These are phyloP conservation scores for Strongylocentrotus purpuratus DNA, from an alignment of 35 echinoderm and acorn worm genomes.

Conservation along the genomic window DNA sequence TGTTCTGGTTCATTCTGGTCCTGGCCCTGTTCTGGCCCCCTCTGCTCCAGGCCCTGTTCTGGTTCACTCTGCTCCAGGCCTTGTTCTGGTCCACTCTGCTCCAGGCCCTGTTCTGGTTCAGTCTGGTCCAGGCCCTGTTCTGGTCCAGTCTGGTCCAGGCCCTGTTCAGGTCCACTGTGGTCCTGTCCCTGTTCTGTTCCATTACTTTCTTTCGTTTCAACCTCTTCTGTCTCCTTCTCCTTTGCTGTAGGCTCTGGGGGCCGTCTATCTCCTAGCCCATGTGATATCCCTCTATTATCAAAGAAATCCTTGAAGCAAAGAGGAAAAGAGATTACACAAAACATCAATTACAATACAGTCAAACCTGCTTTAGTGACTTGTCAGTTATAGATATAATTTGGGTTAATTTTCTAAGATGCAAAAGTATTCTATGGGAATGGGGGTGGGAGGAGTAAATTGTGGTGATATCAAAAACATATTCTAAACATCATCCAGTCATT, in stretches of 20 bases:
- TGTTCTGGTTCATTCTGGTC: neutral
- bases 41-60: neutral
- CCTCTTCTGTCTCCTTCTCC: constrained; percentile 19
- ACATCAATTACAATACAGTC: too few relatives aligned
- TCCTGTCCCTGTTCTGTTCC: constrained; percentile 34
- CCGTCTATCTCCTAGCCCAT: neutral
- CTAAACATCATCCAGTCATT: neutral
- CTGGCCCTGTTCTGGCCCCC: neutral
- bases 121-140: neutral
- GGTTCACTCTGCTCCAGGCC: neutral
- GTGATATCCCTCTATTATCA: neutral
- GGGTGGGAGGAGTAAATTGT: too few relatives aligned
- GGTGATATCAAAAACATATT: neutral
- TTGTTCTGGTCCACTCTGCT: neutral
- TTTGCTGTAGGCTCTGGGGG: neutral
- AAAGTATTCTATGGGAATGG: too few relatives aligned
- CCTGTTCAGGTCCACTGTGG: neutral
- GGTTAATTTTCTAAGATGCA: too few relatives aligned
- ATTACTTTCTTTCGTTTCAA: constrained; percentile 18
- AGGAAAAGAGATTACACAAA: neutral
- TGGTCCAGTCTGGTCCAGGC: neutral
- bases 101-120: neutral
- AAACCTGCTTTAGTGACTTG: too few relatives aligned
- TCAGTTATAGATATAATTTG: too few relatives aligned
- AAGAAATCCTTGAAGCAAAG: neutral